Evolutionary conservation across 2,113 vertebrate species (phyloP), one percentile per base, ranked within the genome.

Genomic region (Myrmecobius fasciatus): DNA sequence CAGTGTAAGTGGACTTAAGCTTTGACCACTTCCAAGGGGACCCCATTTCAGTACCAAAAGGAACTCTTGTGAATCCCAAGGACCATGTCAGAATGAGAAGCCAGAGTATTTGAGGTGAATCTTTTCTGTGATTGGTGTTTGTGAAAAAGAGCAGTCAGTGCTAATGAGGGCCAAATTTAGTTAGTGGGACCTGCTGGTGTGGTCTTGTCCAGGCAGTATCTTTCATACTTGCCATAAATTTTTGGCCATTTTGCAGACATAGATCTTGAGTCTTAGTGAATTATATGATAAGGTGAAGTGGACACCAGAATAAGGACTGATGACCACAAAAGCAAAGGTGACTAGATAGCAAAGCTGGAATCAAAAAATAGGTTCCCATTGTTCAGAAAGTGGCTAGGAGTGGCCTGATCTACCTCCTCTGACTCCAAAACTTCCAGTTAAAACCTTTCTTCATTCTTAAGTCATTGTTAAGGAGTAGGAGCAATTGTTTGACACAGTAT

Each of bases 161-260:
- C 12, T n/a, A 9, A 83, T 22, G 1, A 83, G 67, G 36, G 20
- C 67, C 67, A 75, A 5, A 75, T 75, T n/a, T n/a, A 75, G 36
- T n/a, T 75, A 75, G 36, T 75, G 67, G 67, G n/a, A 43, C 20
- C 20, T 2, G 6, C 67, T 83, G 17, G 17, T 36, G 17, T n/a
- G 12, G 60, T 17, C 60, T 75, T 75, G 3, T 83, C n/a, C 67
- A 83, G 17, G 67, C n/a, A 83, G n/a, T 83, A n/a, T 95, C 97
- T 90, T 97, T 97, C 97, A 97, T 96, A 97, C 95, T 96, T 95
- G 92, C 97, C 95, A 96, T 93, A 52, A 51, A 92, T 94, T 92
- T 31, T 95, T 92, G 96, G 94, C 92, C 91, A 97, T 93, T 95
- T 93, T 56, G 0, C 89, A 90, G 89, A 48, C 49, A 6, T 90